A percentile compares a stretch with the other conserved stretches of the same genome.
phyloP scores from a whole-genome alignment of 1,140 invertebrate species.

The Sitobion miscanthi region DNA sequence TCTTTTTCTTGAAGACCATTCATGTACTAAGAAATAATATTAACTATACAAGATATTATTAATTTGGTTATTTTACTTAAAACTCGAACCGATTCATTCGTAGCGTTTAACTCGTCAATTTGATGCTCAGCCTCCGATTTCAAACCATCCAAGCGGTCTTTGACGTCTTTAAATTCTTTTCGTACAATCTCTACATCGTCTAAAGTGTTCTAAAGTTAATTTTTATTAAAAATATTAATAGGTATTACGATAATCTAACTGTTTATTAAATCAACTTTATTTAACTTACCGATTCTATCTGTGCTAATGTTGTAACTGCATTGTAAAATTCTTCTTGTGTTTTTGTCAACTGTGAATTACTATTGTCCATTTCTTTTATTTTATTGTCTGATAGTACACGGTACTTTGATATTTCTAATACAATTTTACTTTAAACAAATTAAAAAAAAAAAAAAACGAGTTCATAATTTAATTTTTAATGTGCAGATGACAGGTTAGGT shows the following conservation, averaged over 20 bases:
- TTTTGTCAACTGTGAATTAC: not conserved
- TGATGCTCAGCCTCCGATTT: not conserved
- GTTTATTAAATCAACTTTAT: not conserved
- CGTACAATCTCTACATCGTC: not conserved
- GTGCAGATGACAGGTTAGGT: not conserved
- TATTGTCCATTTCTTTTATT: not conserved
- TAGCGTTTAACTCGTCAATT: not conserved
- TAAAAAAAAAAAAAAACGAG: not conserved
- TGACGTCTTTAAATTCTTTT: not conserved
- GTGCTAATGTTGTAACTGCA: not conserved
- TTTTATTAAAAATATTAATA: conserved; percentile 7
- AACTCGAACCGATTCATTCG: not conserved
- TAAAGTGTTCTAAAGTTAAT: not conserved
- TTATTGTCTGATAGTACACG: not conserved
- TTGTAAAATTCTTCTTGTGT: not conserved
- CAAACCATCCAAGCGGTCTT: not conserved
- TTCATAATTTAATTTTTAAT: not conserved
- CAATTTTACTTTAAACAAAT: not conserved
- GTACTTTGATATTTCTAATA: not conserved
- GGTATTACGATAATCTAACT: not conserved
- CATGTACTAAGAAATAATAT: not conserved
- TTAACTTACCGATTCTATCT: not conserved
- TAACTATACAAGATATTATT: not conserved
- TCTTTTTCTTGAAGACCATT: not conserved
- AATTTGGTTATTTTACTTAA: not conserved